Evolutionary conservation across 2,888 invertebrate species (phyloP), one percentile per base, ranked within the genome.

Genomic region (Perizoma affinitatum): DNA sequence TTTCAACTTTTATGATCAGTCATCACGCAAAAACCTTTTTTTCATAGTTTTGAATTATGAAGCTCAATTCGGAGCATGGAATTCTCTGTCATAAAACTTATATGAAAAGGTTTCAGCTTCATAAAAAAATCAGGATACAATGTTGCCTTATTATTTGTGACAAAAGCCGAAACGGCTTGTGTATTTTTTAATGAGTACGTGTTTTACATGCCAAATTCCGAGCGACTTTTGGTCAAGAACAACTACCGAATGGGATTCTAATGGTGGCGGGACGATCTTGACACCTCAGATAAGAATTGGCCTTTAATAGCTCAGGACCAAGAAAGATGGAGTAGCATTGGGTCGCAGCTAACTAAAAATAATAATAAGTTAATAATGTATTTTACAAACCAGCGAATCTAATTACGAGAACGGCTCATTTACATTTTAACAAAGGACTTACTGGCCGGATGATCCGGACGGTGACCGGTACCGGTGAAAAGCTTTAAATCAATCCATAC

Each of bases 31-130:
- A 56, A 50, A 34, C 34, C 33, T 10, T 45, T 50, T 45, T 33
- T 5, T 44, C 44, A 6, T 44, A 56, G 49, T 56, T 56, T 56
- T 44, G 49, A 44, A 44, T 56, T 44, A 44, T 22, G 22, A 22
- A 22, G 22, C 22, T 22, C 22, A 22, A 22, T 22, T 22, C 3
- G 22, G 36, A 35, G 45, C 49, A 33, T 44, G 49, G 6, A 44
- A 45, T 22, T 11, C 34, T 56, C 43, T 44, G 49, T 33, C 1
- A 6, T 49, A 34, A 34, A 44, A 40, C 11, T 56, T 45, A 8
- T n/a, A 9, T 8, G 33, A 6, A 33, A 46, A 45, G 36, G 11
- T n/a, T 22, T 22, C 22, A 22, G 22, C 22, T 22, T 22, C 22
- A 22, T 22, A 22, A 22, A 22, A 22, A 22, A 22, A 22, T 22